Percentiles rank a stretch among this genome's conserved stretches.
Conservation (phyloP, 1,140 invertebrate genomes). For the Drosophila bocqueti region DNA sequence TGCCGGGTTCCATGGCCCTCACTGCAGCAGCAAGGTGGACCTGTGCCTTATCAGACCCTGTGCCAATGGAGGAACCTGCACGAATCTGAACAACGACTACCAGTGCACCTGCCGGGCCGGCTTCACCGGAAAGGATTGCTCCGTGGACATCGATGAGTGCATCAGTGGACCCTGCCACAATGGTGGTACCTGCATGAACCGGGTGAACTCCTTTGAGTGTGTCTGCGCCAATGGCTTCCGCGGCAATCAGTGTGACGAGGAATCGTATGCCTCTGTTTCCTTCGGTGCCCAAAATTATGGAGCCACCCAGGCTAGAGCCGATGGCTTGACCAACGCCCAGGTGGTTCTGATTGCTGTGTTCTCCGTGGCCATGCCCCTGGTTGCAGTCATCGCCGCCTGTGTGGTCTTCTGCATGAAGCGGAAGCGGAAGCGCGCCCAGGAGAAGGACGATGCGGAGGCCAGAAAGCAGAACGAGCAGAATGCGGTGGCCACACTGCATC, state of each 20-base stretch:
- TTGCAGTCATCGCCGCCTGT: constrained; percentile 90
- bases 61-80: constrained; percentile 94
- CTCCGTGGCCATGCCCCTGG: constrained; percentile 91
- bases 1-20: constrained; percentile 92
- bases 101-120: constrained; percentile 92
- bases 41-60: constrained; percentile 94
- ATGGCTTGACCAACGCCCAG: constrained; percentile 89
- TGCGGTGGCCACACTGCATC: constrained; percentile 89
- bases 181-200: constrained; percentile 93
- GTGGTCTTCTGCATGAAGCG: constrained; percentile 93
- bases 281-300: constrained; percentile 85
- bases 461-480: constrained; percentile 96
- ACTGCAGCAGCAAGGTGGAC: constrained; percentile 94
- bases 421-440: constrained; percentile 90
- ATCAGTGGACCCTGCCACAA: constrained; percentile 92
- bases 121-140: constrained; percentile 95
- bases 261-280: constrained; percentile 85
- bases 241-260: constrained; percentile 89
- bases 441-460: constrained; percentile 93
- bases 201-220: constrained; percentile 93
- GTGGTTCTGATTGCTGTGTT: constrained; percentile 93
- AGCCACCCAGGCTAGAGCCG: constrained; percentile 85
- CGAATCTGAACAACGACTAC: constrained; percentile 93
- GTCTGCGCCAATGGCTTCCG: constrained; percentile 90
- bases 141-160: constrained; percentile 94